phyloP scores from a whole-genome alignment of 92 coral and sea anemone species.

The Zoanthus solanderi region DNA sequence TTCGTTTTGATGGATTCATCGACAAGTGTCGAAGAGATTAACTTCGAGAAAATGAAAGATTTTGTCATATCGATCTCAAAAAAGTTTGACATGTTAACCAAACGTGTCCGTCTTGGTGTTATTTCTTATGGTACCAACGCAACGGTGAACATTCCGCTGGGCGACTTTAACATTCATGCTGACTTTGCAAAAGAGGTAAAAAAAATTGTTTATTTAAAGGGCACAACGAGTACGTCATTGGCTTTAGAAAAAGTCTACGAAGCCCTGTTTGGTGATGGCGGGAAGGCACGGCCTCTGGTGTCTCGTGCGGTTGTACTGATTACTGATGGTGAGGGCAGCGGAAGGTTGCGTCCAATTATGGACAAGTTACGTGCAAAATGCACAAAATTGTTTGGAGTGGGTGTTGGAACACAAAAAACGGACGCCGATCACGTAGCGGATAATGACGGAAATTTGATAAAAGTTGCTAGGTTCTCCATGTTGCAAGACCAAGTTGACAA shows the following conservation, averaged over 20 bases:
- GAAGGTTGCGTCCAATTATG: background rate
- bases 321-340: constrained; percentile 11
- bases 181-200: constrained; percentile 17
- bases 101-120: constrained; percentile 33
- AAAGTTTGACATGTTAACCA: constrained; percentile 33
- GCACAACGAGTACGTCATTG: constrained; percentile 3
- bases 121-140: constrained; percentile 36
- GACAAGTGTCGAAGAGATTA: constrained; percentile 1
- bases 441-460: background rate
- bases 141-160: constrained; percentile 29
- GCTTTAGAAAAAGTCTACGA: constrained; percentile 16
- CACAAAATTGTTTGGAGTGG: constrained; percentile 30
- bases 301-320: constrained; percentile 18
- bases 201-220: background rate
- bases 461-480: constrained; percentile 8
- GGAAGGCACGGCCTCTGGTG: constrained; percentile 27
- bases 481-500: constrained; percentile 32
- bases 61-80: constrained; percentile 29
- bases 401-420: background rate
- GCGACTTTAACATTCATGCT: constrained; percentile 10
- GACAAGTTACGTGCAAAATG: background rate
- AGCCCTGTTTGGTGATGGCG: constrained; percentile 1
- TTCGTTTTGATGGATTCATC: constrained; percentile 36
- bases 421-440: constrained; percentile 32
- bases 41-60: constrained; percentile 40